Percentiles rank a stretch among this genome's conserved stretches.
These are phyloP conservation scores for Oreochromis niloticus DNA, from an alignment of 2,113 vertebrate genomes.

Conservation along the genomic window DNA sequence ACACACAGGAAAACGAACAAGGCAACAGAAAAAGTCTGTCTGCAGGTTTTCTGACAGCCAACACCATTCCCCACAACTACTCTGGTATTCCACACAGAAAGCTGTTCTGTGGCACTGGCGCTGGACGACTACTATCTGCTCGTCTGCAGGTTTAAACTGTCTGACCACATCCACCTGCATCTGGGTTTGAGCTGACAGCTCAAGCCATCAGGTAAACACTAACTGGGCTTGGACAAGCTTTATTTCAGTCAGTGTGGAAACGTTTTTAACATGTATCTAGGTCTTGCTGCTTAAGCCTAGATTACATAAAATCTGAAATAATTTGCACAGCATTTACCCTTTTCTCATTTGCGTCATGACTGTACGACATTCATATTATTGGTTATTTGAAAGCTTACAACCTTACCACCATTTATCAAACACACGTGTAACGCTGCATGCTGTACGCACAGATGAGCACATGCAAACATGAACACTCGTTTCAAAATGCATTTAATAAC, in stretches of 20 bases:
- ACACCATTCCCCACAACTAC: neutral
- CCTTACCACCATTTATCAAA: neutral
- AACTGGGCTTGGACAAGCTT: neutral
- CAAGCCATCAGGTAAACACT: conserved; percentile 20
- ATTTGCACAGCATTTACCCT: neutral
- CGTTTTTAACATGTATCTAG: neutral
- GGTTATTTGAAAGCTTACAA: neutral
- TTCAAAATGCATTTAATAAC: neutral
- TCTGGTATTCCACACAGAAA: neutral
- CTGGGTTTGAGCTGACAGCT: conserved; percentile 5
- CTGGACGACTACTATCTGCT: conserved; percentile 6
- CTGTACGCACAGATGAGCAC: neutral
- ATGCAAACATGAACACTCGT: neutral
- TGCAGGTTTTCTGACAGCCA: neutral
- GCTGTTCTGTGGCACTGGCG: neutral
- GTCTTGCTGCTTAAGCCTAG: neutral
- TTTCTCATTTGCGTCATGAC: neutral
- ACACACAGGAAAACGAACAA: neutral
- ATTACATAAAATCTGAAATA: neutral
- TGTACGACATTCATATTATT: neutral
- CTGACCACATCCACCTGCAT: conserved; percentile 25
- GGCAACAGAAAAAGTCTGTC: neutral
- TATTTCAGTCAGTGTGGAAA: neutral
- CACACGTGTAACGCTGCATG: neutral
- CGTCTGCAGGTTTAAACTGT: neutral